Evolutionary conservation across 2,113 vertebrate genomes (phyloP).

Genomic region (Hypocryptadius cinnamomeus): DNA sequence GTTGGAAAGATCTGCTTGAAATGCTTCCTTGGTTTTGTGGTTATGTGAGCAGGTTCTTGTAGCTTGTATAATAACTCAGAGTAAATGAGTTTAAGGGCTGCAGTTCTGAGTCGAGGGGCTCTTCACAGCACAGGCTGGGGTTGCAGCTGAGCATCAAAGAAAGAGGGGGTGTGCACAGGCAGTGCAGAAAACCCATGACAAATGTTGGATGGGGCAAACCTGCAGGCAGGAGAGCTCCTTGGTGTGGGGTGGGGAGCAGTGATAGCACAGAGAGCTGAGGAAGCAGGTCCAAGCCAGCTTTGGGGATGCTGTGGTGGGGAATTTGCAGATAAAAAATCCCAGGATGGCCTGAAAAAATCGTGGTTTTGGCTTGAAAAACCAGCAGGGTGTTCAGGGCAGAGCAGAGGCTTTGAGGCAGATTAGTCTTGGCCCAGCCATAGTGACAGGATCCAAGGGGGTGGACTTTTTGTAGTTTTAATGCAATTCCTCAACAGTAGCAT

Average conservation of each 20-base stretch:
- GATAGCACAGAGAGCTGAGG: background rate
- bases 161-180: background rate
- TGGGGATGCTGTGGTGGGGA: background rate
- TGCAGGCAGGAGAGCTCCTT: background rate
- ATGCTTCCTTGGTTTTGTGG: background rate
- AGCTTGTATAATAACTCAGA: background rate
- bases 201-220: background rate
- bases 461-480: background rate
- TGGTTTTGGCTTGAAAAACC: background rate
- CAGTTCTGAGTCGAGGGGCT: background rate
- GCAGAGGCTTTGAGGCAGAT: background rate
- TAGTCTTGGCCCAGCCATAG: background rate
- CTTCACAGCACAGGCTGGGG: background rate
- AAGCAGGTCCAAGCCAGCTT: background rate
- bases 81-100: background rate
- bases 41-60: background rate
- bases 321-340: background rate
- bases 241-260: rapidly evolving
- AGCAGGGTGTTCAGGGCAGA: background rate
- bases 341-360: background rate
- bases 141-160: background rate
- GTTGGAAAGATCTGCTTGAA: background rate
- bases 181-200: background rate
- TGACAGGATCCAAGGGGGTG: background rate
- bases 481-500: background rate